Evolutionary conservation across 2,797 vertebrate species (phyloP), one percentile per base, ranked within the genome.

Genomic region (Xiphophorus birchmanni): DNA sequence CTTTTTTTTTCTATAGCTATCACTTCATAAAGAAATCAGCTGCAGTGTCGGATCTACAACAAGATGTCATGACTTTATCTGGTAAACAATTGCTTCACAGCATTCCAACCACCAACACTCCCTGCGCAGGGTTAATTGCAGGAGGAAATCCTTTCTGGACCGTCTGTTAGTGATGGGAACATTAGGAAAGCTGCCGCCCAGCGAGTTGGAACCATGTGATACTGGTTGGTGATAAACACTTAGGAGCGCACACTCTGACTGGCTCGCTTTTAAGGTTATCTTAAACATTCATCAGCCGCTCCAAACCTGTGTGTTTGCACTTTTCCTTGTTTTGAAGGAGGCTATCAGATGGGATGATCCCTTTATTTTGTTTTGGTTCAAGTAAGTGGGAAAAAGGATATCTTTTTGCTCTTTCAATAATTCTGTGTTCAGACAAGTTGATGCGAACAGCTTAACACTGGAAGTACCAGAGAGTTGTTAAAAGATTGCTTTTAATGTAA

Each of bases 11-110:
- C 17, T 74, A 1, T 18, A 80, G 74, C 47, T 0, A 78, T 52
- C 5, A 44, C 4, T 75, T 73, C 47, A 17, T 1, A 67, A 2
- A 63, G 17, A 9, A 45, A 18, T 72, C 73, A 80, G 76, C 12
- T 40, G 29, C 74, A 84, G 58, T 81, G 52, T 74, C 45, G 60
- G 85, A 88, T 67, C 35, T 82, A 78, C 74, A 86, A 85, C 81
- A 91, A 84, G 86, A 89, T 86, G 88, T 65, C 54, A 75, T 80
- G 87, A 86, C 82, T 92, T 88, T 82, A 75, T 83, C 81, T 91
- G 79, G 90, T 92, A 90, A 93, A 95, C 91, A 93, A 89, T 94
- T 92, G 87, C 92, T 77, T 81, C 86, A 92, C 91, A 94, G 91
- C 85, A 84, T 93, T 91, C 84, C 88, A 90, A 89, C 88, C 92